Evolutionary conservation across 2,888 invertebrate species (phyloP).

Genomic region (Nysson spinosus): DNA sequence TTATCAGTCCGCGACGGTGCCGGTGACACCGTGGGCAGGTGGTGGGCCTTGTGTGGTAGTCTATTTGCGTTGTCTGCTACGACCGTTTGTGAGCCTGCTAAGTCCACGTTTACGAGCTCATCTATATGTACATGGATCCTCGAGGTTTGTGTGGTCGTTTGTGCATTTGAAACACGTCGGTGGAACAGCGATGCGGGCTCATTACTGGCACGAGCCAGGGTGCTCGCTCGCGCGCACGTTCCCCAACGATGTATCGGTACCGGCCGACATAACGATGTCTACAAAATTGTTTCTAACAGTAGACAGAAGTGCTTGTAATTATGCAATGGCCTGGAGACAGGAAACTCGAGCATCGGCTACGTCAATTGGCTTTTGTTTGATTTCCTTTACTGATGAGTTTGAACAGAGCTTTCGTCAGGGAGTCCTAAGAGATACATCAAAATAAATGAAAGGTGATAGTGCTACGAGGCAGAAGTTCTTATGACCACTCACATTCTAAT

Average conservation of each 20-base stretch:
- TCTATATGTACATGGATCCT: not conserved
- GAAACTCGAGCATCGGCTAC: too few species aligned
- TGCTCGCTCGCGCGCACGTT: constrained; percentile 51
- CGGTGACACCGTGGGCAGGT: constrained; percentile 70
- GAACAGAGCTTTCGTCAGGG: too few species aligned
- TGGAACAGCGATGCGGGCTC: constrained; percentile 51
- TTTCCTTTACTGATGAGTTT: too few species aligned
- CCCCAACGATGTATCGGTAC: constrained; percentile 50
- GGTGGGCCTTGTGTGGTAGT: constrained; percentile 70
- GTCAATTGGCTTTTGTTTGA: too few species aligned
- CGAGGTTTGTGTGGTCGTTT: constrained; percentile 26
- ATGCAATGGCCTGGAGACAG: constrained; percentile 23
- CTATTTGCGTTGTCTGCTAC: constrained; percentile 54
- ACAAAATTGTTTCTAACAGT: constrained; percentile 46
- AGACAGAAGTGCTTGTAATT: not conserved
- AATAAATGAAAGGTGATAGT: too few species aligned
- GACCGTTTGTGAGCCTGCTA: constrained; percentile 18
- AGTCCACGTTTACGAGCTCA: constrained; percentile 28
- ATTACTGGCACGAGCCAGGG: constrained; percentile 70
- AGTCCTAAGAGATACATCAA: too few species aligned
- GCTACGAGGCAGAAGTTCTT: too few species aligned
- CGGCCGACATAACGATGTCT: constrained; percentile 22
- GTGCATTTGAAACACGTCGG: constrained; percentile 49
- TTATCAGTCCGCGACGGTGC: constrained; percentile 43
- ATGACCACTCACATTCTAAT: too few species aligned